Base-by-base conservation (phyloP, 2,797 vertebrate genomes). In the Pangasius larnaudii region DNA sequence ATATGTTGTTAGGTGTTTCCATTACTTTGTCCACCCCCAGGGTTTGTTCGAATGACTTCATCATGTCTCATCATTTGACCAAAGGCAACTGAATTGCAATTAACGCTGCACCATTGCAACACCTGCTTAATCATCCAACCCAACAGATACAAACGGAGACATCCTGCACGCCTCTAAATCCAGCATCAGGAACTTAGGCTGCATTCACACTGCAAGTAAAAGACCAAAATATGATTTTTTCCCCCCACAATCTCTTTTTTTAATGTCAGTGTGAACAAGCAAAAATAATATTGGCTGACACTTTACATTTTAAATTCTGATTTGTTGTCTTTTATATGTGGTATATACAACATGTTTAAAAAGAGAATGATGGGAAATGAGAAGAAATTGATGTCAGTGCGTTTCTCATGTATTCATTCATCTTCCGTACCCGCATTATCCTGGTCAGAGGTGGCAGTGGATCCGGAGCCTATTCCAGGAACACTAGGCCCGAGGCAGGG, bases 111-210 rank as follows among this genome's bases (percentile, higher is more conserved):
- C 53, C 14, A 85, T 51, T 51, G 30, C 39, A 80, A 59, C 53
- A 84, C 42, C 69, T 58, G 46, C 78, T 67, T 53, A 84, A 78
- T 53, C 72, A 78, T 67, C 86, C 85, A 53, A 46, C 67, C 9
- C 56, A 86, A 39, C 81, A 67, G 2, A 33, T 30, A 53, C 11
- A 77, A 36, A 59, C 3, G 9, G 19, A 80, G 72, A 87, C 53
- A 87, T 87, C 80, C 85, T 87, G 88, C 36, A 39, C 5, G 49
- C 61, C 36, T 63, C 53, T 46, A 63, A 61, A 56, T 51, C 22
- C 46, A n/a, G 71, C 75, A 88, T 58, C 61, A 79, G 33, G 19
- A 58, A 86, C n/a, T 72, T 65, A 46, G 13, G 11, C 11, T 33
- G 3, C 39, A 19, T 13, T 59, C 24, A 18, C 13, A 24, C 53